Conservation (phyloP, 2,888 invertebrate genomes). For the Hecatera dysodea region DNA sequence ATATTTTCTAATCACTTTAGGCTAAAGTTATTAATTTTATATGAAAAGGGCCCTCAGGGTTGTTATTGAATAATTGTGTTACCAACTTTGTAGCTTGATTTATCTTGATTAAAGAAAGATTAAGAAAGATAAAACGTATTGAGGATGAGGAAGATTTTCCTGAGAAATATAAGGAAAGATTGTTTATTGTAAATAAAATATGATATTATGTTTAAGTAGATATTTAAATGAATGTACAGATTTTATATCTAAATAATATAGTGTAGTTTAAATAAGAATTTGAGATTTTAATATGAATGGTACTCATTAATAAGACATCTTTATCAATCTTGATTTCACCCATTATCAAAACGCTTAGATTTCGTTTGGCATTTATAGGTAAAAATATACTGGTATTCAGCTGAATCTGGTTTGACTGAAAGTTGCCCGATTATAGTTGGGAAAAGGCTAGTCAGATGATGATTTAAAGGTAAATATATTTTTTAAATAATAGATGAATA, state of each 20-base stretch:
- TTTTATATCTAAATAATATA: slow-evolving; percentile 23
- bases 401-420: no score
- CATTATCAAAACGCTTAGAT: not conserved
- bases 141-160: slow-evolving; percentile 11
- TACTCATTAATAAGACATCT: slow-evolving; percentile 19
- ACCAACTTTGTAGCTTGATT: slow-evolving; percentile 36
- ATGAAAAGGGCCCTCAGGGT: slow-evolving; percentile 19
- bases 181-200: slow-evolving; percentile 48
- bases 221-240: slow-evolving; percentile 44
- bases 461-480: no score
- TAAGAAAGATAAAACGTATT: slow-evolving; percentile 9
- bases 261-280: slow-evolving; percentile 4
- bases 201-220: slow-evolving; percentile 28
- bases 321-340: not conserved
- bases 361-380: no score
- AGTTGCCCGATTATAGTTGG: no score
- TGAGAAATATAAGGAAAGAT: slow-evolving; percentile 17
- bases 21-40: slow-evolving; percentile 8
- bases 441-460: no score
- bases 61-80: slow-evolving; percentile 28
- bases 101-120: slow-evolving; percentile 27
- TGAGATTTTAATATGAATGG: slow-evolving; percentile 9
- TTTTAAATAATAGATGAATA: no score
- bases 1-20: slow-evolving; percentile 29
- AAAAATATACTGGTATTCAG: no score